These are phyloP conservation scores for Chaetogeoica ovagalla DNA, from an alignment of 2,888 invertebrate species.

Conservation along the genomic window DNA sequence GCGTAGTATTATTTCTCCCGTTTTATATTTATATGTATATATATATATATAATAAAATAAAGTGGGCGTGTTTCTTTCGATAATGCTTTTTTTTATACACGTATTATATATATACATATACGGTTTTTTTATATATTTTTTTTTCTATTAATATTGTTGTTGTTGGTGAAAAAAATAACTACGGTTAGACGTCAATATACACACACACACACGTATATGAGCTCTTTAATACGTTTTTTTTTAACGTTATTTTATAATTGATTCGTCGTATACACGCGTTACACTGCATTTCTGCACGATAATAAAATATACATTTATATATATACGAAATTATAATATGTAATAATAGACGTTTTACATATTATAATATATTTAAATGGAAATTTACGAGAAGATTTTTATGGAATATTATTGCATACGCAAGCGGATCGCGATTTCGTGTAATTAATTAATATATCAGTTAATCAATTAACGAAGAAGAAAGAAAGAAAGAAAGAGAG, in stretches of 20 bases:
- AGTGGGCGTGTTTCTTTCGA: conserved; percentile 31
- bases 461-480: too few relatives aligned
- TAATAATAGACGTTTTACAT: too few relatives aligned
- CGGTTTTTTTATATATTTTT: background rate
- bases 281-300: too few relatives aligned
- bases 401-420: too few relatives aligned
- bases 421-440: too few relatives aligned
- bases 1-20: conserved; percentile 32
- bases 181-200: too few relatives aligned
- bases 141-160: conserved; percentile 27
- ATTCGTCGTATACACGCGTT: background rate
- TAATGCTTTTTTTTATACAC: conserved; percentile 31
- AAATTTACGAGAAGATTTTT: too few relatives aligned
- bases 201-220: background rate
- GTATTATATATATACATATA: background rate
- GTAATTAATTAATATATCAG: too few relatives aligned
- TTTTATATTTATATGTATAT: background rate
- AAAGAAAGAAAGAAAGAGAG: too few relatives aligned
- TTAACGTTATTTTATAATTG: conserved; percentile 25
- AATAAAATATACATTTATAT: too few relatives aligned
- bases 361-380: too few relatives aligned
- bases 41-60: background rate
- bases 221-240: background rate
- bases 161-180: conserved; percentile 24
- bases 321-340: too few relatives aligned